Evolutionary conservation across 2,113 vertebrate species (phyloP).

Genomic region (Ifrita kowaldi): DNA sequence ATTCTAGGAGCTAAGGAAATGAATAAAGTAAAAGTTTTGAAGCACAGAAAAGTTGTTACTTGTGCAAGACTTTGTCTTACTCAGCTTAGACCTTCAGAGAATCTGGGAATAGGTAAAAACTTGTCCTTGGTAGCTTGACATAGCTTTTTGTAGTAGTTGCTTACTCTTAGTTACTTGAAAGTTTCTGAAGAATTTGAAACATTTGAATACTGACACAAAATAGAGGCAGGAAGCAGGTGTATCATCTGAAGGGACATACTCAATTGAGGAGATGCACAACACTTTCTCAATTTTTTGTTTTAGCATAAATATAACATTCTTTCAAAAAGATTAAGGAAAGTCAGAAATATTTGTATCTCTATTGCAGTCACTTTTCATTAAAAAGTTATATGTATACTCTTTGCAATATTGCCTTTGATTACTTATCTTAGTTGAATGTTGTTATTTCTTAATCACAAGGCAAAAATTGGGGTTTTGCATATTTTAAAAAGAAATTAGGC

Average conservation of each 20-base stretch:
- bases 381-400: not conserved
- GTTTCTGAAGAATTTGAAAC: not conserved
- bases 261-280: not conserved
- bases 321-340: not conserved
- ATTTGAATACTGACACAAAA: not conserved
- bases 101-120: not conserved
- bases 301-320: not conserved
- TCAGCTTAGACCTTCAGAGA: not conserved
- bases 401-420: not conserved
- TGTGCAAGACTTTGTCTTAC: not conserved
- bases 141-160: not conserved
- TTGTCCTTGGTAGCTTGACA: not conserved
- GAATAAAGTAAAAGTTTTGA: not conserved
- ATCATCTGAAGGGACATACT: not conserved
- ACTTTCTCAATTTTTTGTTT: not conserved
- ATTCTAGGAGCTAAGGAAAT: not conserved
- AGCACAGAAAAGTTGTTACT: not conserved
- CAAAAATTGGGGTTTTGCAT: not conserved
- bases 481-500: not conserved
- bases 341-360: not conserved
- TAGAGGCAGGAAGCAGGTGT: not conserved
- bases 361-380: not conserved
- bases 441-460: not conserved
- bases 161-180: not conserved
- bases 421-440: not conserved